These are phyloP conservation scores for Rissa tridactyla DNA, from an alignment of 2,113 vertebrate genomes.

Conservation along the genomic window DNA sequence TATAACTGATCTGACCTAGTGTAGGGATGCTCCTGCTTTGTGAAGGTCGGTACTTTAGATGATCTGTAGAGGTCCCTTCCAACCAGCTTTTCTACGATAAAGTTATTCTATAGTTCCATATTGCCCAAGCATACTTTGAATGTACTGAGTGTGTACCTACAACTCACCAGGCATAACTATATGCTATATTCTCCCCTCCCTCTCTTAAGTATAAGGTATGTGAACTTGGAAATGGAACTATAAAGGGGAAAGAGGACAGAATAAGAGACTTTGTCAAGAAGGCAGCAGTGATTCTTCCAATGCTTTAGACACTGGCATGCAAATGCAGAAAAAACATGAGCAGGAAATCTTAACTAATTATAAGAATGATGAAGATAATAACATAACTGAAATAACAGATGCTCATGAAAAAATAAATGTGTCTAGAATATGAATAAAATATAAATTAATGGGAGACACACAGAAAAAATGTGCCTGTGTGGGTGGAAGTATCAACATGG, in stretches of 20 bases:
- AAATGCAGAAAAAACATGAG: neutral
- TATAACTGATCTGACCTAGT: neutral
- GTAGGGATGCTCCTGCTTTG: neutral
- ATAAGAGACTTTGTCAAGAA: neutral
- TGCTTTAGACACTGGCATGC: neutral
- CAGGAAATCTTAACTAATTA: neutral
- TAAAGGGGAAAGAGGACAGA: neutral
- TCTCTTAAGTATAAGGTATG: neutral
- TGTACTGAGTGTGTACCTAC: neutral
- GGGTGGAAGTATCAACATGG: neutral
- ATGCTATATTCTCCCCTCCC: neutral
- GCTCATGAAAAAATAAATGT: neutral
- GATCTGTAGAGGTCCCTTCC: neutral
- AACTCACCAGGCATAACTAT: neutral
- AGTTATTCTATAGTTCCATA: neutral
- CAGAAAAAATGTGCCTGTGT: neutral
- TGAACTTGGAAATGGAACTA: neutral
- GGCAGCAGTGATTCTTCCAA: neutral
- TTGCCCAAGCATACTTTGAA: neutral
- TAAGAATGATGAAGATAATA: neutral
- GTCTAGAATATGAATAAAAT: neutral
- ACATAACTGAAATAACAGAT: neutral
- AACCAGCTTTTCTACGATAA: neutral
- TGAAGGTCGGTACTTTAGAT: neutral
- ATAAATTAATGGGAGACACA: neutral